Conservation (phyloP, 2,888 invertebrate species). For the Vannuccia rotundouncinata region DNA sequence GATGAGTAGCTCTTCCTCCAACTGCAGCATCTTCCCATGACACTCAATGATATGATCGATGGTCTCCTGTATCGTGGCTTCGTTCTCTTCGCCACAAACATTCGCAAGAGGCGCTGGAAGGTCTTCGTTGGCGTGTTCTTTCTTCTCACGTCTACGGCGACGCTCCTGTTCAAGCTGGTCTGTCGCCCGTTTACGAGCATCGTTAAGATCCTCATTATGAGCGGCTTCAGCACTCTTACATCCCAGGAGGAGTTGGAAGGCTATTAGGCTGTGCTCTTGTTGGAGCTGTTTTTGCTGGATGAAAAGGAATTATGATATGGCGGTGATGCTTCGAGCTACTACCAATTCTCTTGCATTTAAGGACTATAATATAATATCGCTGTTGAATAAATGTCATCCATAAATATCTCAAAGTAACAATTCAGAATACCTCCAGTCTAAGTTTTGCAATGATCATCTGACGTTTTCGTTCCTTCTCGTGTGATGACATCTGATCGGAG, state of each 20-base stretch:
- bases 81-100: background rate
- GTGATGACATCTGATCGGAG: background rate
- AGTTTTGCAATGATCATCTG: background rate
- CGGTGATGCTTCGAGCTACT: background rate
- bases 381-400: too few species aligned
- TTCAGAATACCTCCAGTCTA: background rate
- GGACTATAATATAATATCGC: background rate
- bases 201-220: background rate
- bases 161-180: background rate
- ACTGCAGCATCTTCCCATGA: background rate
- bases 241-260: background rate
- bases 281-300: background rate
- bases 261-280: background rate
- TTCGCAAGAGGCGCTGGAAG: background rate
- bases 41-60: background rate
- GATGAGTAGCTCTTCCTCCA: background rate
- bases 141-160: background rate
- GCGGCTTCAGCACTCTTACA: background rate
- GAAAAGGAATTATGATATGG: background rate
- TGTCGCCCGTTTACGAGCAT: background rate
- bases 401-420: too few species aligned
- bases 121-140: too few species aligned
- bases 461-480: background rate
- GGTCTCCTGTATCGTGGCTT: background rate
- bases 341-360: background rate